Percentiles rank a stretch among this genome's conserved stretches.
Conservation (phyloP, 2,113 vertebrate species). For the Ameiurus melas region DNA sequence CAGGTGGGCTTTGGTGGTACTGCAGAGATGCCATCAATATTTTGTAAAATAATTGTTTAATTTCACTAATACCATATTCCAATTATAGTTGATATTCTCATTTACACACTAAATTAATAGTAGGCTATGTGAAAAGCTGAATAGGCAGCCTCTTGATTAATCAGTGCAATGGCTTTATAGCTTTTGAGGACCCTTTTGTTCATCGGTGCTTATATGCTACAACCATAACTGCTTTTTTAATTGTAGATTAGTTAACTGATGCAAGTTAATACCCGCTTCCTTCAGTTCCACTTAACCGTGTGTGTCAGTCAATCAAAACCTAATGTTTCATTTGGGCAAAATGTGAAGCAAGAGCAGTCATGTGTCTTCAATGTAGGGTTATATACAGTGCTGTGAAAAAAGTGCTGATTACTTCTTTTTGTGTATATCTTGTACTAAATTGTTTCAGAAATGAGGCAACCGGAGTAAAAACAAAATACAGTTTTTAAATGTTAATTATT, state of each 20-base stretch:
- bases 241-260: not conserved
- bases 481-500: too few relatives aligned
- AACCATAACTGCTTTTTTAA: not conserved
- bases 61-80: not conserved
- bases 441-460: too few relatives aligned
- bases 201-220: not conserved
- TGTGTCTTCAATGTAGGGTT: too few relatives aligned
- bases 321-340: not conserved
- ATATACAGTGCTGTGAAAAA: too few relatives aligned
- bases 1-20: not conserved
- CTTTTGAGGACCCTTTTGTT: not conserved
- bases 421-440: too few relatives aligned
- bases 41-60: not conserved
- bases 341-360: too few relatives aligned
- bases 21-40: not conserved
- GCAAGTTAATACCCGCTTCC: not conserved
- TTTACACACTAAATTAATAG: not conserved
- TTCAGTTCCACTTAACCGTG: not conserved
- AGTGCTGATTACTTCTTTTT: too few relatives aligned
- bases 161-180: not conserved
- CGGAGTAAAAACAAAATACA: too few relatives aligned
- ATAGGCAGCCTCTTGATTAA: not conserved
- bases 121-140: not conserved
- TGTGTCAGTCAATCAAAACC: not conserved
- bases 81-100: not conserved